Base-by-base conservation (phyloP, 2,888 invertebrate species). In the Ceraclea dissimilis region DNA sequence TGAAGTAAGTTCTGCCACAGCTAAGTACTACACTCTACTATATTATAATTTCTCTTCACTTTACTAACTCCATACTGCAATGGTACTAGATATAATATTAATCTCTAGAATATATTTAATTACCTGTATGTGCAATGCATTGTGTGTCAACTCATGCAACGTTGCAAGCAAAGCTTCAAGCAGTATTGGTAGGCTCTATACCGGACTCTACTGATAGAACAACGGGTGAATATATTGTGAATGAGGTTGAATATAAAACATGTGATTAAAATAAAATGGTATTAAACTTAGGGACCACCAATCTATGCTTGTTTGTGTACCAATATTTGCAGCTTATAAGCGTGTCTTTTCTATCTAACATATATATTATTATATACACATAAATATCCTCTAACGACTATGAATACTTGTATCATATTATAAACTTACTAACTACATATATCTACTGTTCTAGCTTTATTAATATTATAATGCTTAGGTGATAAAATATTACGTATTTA, bases 221-320 rank as follows among this genome's bases (percentile, higher is more conserved):
- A n/a, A n/a, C n/a, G n/a, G n/a, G n/a, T n/a, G n/a, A n/a, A n/a
- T n/a, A n/a, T n/a, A n/a, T n/a, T n/a, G n/a, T n/a, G n/a, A 31
- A 44, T 46, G 52, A 59, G 53, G 56, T 56, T 56, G 56, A 59
- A 52, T 52, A 39, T 57, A 49, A 46, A 58, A 52, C 60, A 60
- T 62, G 62, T 62, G 62, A 62, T 62, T 54, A 39, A 4, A 39
- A 8, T 8, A 54, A 60, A 56, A 56, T 34, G 51, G 56, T 56
- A 60, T 60, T 61, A 57, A 62, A 62, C 39, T 62, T 60, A 62
- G 62, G 62, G 62, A 62, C 62, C 62, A 62, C 62, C 61, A 56
- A 60, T 62, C 58, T 60, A 60, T 56, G 62, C 62, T 62, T 60
- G 62, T 60, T 60, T 57, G 44, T 52, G 46, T 49, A 22, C 49